Base-by-base conservation (phyloP, 2,113 vertebrate genomes). In the Hemiscyllium ocellatum region DNA sequence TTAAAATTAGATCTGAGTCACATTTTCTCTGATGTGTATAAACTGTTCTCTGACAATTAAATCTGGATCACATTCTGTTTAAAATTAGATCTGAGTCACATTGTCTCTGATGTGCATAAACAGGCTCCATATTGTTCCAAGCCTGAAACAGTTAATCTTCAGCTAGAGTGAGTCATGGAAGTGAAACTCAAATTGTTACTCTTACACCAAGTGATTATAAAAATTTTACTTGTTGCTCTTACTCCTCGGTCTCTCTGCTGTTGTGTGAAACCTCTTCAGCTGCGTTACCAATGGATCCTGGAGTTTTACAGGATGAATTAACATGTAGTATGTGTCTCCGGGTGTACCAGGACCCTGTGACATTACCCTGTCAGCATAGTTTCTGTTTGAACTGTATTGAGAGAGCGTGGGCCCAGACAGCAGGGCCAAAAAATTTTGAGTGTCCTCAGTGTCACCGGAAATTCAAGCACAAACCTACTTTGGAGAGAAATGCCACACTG, bases 361-460 rank as follows among this genome's bases (percentile, higher is more conserved):
- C 15, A 37, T 42, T 95, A 22, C 95, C 95, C 68, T 95, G 95
- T 52, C 95, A 95, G 95, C 95, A 95, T 47, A 78, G 66, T 56
- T 95, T 95, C 95, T 95, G 95, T 33, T 26, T 37, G 19, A 78
- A 47, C 6, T 95, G 95, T 78, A 95, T 95, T 72, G 42, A 76
- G 24, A 22, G 76, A 42, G 69, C 50, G 42, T 95, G 95, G 95
- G 47, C 50, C 26, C n/a, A 50, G 37, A 56, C 72, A 76, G 8
- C 26, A 33, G 95, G 70, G 17, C 26, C n/a, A 50, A 37, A 22
- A n/a, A 42, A n/a, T 5, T 95, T 52, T 72, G 95, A 95, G 26
- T 95, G 95, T 47, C 95, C 95, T 78, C 70, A 95, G 42, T 95
- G 95, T 70, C 20, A 24, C 4, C 20, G 20, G 20, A 70, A 70